Evolutionary conservation across 1,140 invertebrate genomes (phyloP).

Genomic region (Lasaia peninsularis): DNA sequence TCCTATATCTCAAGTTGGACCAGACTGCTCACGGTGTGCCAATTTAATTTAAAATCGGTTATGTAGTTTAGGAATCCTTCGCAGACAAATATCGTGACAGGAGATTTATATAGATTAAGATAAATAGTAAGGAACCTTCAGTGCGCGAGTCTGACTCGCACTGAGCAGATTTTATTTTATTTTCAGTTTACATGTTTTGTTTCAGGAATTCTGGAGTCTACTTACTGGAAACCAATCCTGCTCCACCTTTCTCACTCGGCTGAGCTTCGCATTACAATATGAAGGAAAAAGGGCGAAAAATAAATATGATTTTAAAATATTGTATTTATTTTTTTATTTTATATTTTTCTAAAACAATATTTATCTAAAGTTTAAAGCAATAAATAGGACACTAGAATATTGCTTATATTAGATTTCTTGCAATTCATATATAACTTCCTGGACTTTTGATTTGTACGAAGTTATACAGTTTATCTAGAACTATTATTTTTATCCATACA

Average conservation of each 20-base stretch:
- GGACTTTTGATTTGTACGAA: too few relatives aligned
- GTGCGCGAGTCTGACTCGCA: too few relatives aligned
- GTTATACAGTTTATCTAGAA: too few relatives aligned
- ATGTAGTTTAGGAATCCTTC: too few relatives aligned
- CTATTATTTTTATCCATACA: too few relatives aligned
- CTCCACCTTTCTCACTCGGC: slow-evolving; percentile 51
- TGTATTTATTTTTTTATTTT: slow-evolving; percentile 21
- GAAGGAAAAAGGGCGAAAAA: not conserved
- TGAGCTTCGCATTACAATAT: slow-evolving; percentile 20
- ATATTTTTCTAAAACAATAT: slow-evolving; percentile 2
- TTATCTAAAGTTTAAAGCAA: slow-evolving; percentile 48
- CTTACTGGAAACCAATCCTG: slow-evolving; percentile 57
- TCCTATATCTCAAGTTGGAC: too few relatives aligned
- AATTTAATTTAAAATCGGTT: too few relatives aligned
- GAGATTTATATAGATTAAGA: too few relatives aligned
- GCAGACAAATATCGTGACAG: too few relatives aligned
- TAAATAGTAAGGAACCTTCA: too few relatives aligned
- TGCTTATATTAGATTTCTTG: not conserved
- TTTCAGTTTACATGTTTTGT: not conserved
- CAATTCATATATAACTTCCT: not conserved
- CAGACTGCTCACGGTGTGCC: too few relatives aligned
- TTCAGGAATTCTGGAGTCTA: slow-evolving; percentile 55
- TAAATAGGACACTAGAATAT: slow-evolving; percentile 48
- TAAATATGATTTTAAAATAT: slow-evolving; percentile 19
- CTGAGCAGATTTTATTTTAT: not conserved